Conservation (phyloP, 1,140 invertebrate species). For the Conus betulinus region DNA sequence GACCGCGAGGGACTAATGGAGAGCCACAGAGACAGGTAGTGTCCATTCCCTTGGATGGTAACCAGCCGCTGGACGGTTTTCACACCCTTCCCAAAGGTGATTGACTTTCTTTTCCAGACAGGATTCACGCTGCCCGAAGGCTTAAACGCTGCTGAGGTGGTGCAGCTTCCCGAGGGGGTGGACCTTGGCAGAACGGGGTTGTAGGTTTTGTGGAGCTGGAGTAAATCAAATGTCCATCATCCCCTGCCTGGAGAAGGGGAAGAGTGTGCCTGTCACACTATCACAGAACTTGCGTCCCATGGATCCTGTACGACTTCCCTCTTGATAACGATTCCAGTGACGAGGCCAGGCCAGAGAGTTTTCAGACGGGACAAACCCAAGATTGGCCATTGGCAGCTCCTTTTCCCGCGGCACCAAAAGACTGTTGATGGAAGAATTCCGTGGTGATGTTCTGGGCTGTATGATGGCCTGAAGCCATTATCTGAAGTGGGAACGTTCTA, state of each 20-base stretch:
- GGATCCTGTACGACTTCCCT: slow-evolving; percentile 66
- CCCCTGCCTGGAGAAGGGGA: background rate
- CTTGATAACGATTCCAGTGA: slow-evolving; percentile 61
- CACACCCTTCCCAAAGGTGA: background rate
- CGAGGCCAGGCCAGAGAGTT: slow-evolving; percentile 46
- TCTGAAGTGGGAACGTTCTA: slow-evolving; percentile 18
- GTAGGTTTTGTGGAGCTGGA: slow-evolving; percentile 14
- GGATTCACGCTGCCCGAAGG: slow-evolving; percentile 1
- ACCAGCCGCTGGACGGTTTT: background rate
- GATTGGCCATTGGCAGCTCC: slow-evolving; percentile 38
- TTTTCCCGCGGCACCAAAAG: slow-evolving; percentile 44
- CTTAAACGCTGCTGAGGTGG: background rate
- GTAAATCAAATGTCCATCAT: slow-evolving; percentile 20
- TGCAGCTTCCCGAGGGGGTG: slow-evolving; percentile 1
- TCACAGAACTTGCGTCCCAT: slow-evolving; percentile 34
- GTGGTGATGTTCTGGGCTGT: slow-evolving; percentile 35
- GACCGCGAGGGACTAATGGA: background rate
- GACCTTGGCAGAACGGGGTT: slow-evolving; percentile 13
- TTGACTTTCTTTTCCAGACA: background rate
- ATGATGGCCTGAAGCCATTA: slow-evolving; percentile 22
- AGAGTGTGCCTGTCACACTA: slow-evolving; percentile 27
- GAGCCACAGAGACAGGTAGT: background rate
- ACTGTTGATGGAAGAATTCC: slow-evolving; percentile 44
- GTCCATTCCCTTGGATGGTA: background rate
- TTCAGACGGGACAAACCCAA: slow-evolving; percentile 44